Evolutionary conservation across 2,888 invertebrate species (phyloP).

Genomic region (Thymelicus lineola): DNA sequence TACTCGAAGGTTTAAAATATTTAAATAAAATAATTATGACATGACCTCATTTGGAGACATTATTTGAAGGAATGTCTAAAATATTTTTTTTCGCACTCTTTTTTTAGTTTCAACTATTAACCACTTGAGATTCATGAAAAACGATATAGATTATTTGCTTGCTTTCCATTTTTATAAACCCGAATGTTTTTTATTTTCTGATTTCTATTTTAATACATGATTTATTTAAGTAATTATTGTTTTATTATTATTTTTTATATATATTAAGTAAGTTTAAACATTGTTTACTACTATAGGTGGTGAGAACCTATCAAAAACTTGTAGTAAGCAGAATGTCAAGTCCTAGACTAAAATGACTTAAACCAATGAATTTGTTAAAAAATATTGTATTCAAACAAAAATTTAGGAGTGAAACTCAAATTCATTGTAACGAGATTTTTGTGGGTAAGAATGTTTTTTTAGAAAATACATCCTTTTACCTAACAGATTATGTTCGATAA

Average conservation of each 20-base stretch:
- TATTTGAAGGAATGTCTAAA: too few relatives aligned
- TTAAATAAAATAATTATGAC: too few relatives aligned
- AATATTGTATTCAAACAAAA: too few relatives aligned
- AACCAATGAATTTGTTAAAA: not conserved
- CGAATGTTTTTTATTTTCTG: constrained; percentile 1
- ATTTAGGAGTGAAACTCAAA: not conserved
- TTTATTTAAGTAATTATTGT: not conserved
- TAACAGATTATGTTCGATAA: not conserved
- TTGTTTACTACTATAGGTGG: too few relatives aligned
- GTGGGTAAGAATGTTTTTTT: constrained; percentile 3
- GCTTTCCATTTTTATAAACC: not conserved
- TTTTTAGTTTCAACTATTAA: too few relatives aligned
- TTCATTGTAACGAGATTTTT: not conserved
- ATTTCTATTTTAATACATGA: constrained; percentile 1
- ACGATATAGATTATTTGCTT: not conserved
- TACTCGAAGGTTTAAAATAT: too few relatives aligned
- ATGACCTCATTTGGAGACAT: too few relatives aligned
- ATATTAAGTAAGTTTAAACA: too few relatives aligned
- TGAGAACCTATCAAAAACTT: too few relatives aligned
- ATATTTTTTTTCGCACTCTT: too few relatives aligned
- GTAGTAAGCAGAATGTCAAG: not conserved
- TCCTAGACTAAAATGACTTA: not conserved
- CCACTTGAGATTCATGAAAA: too few relatives aligned
- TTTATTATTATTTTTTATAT: not conserved
- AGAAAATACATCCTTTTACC: not conserved